These are phyloP conservation scores for Anolis sagrei DNA, from an alignment of 2,113 vertebrate genomes.

Conservation along the genomic window DNA sequence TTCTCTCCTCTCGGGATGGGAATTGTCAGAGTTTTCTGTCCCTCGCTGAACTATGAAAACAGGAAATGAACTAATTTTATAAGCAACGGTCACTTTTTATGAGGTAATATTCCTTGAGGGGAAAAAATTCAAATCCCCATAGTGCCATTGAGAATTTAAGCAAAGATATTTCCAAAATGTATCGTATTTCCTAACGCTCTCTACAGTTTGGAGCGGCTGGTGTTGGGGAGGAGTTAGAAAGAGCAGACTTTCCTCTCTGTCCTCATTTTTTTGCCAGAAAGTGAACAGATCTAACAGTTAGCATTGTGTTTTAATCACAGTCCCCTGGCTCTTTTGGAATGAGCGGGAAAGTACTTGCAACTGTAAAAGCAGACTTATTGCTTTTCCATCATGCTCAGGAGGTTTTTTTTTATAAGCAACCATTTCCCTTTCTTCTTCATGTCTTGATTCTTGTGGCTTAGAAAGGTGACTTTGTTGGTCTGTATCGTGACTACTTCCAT, in stretches of 20 bases:
- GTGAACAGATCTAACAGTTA: not conserved
- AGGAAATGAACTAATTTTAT: slow-evolving; percentile 25
- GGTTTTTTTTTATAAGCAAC: not conserved
- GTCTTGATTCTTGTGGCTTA: no score
- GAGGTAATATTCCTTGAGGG: slow-evolving; percentile 20
- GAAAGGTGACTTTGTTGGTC: not conserved
- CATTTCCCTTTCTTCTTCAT: not conserved
- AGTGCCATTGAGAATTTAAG: not conserved
- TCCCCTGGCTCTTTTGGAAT: slow-evolving; percentile 3
- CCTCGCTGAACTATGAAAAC: not conserved
- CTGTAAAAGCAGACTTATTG: not conserved
- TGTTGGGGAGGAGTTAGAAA: not conserved
- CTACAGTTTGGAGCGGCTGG: not conserved
- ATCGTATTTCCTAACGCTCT: not conserved
- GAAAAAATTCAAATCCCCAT: not conserved
- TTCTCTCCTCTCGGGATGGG: not conserved
- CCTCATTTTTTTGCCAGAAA: not conserved
- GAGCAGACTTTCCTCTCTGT: not conserved
- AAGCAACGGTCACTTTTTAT: slow-evolving; percentile 24
- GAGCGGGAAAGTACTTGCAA: not conserved
- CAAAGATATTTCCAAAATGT: not conserved
- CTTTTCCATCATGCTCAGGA: not conserved
- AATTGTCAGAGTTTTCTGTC: slow-evolving; percentile 4
- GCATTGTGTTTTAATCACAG: not conserved
- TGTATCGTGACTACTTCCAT: not conserved